A percentile compares a stretch with the other conserved stretches of the same genome.
phyloP scores from a whole-genome alignment of 2,113 vertebrate species.

The Perognathus longimembris region DNA sequence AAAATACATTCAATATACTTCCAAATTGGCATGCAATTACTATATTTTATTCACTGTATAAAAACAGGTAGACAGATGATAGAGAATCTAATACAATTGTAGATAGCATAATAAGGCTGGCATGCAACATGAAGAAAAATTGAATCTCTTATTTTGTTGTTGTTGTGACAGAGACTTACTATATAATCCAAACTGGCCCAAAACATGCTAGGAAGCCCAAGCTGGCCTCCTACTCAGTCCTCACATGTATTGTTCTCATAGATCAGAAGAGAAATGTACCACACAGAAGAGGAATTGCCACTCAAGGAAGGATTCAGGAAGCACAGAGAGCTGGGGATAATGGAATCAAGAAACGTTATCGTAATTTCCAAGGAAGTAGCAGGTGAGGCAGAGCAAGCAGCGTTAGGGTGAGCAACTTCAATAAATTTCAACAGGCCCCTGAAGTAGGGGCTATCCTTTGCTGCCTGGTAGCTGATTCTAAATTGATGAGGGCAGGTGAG shows the following conservation, averaged over 20 bases:
- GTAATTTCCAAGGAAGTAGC: not conserved
- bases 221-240: too few species aligned
- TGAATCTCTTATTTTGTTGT: too few species aligned
- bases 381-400: not conserved
- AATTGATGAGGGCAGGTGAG: accelerated
- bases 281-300: not conserved
- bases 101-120: not conserved
- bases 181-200: too few species aligned
- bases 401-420: not conserved
- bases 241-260: not conserved
- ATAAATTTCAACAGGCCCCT: not conserved
- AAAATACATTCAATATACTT: not conserved
- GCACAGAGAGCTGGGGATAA: not conserved
- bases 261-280: accelerated
- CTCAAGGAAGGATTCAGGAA: accelerated
- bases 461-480: not conserved
- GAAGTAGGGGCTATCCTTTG: accelerated
- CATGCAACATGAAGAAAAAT: not conserved
- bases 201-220: too few species aligned
- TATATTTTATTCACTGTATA: not conserved
- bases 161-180: too few species aligned
- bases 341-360: accelerated
- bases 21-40: not conserved
- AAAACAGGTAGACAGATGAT: not conserved
- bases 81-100: not conserved